Conservation (phyloP, 2,888 invertebrate genomes). For the Sesia apiformis region DNA sequence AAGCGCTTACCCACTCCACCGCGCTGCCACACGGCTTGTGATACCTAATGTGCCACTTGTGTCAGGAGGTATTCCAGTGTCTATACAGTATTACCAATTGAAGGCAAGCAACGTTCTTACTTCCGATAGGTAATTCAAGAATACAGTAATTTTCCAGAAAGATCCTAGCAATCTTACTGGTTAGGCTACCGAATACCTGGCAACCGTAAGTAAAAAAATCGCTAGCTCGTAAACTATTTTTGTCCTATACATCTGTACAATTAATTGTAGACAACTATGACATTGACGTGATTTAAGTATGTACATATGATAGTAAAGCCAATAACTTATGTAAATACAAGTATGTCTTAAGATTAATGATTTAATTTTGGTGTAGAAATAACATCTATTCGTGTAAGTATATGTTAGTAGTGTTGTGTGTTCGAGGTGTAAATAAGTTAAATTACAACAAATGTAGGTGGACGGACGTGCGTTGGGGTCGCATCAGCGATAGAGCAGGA, state of each 20-base stretch:
- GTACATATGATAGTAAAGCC: slow-evolving; percentile 32
- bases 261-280: background rate
- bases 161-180: too few relatives aligned
- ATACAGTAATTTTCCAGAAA: too few relatives aligned
- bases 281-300: background rate
- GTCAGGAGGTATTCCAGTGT: slow-evolving; percentile 35
- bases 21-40: slow-evolving; percentile 6
- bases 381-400: slow-evolving; percentile 68
- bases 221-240: background rate
- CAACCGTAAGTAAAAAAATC: background rate
- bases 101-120: background rate
- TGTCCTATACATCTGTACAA: slow-evolving; percentile 40
- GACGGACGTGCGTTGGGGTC: slow-evolving; percentile 54
- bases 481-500: background rate
- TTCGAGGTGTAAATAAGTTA: slow-evolving; percentile 51
- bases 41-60: slow-evolving; percentile 19
- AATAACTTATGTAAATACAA: slow-evolving; percentile 40
- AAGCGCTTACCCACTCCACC: slow-evolving; percentile 8
- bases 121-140: background rate
- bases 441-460: slow-evolving; percentile 39
- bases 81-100: slow-evolving; percentile 41
- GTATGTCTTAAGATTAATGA: slow-evolving; percentile 25
- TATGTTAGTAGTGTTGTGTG: slow-evolving; percentile 72
- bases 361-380: slow-evolving; percentile 70
- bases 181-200: too few relatives aligned